A percentile compares a stretch with the other conserved stretches of the same genome.
Evolutionary conservation across 1,140 invertebrate species (phyloP).

Genomic region (Mizuhopecten yessoensis): DNA sequence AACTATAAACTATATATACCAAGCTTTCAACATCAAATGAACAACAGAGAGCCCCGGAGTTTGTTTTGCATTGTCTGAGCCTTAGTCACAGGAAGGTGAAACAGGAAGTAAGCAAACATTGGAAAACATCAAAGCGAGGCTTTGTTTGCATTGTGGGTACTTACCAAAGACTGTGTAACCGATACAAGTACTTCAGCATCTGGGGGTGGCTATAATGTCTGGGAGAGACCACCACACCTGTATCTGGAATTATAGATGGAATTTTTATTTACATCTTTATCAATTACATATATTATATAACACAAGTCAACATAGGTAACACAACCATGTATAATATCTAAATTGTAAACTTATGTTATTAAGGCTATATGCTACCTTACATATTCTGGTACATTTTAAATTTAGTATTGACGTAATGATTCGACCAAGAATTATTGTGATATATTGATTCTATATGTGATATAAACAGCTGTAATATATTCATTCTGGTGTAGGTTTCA

Average conservation of each 20-base stretch:
- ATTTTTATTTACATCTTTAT: not conserved
- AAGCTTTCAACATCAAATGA: not conserved
- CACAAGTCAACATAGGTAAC: not conserved
- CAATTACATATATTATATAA: not conserved
- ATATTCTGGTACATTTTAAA: no score
- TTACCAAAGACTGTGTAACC: not conserved
- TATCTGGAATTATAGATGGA: not conserved
- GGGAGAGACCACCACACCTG: not conserved
- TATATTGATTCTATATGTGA: no score
- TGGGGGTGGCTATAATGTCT: not conserved
- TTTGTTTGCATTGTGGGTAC: slow-evolving; percentile 33
- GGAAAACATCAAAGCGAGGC: slow-evolving; percentile 25
- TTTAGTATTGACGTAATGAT: no score
- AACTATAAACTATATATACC: not conserved
- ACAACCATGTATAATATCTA: not conserved
- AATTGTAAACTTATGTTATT: no score
- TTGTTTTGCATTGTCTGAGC: not conserved
- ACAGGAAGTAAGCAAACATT: not conserved
- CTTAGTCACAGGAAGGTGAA: not conserved
- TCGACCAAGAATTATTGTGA: no score
- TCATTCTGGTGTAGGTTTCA: no score
- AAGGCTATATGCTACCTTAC: no score
- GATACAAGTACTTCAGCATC: slow-evolving; percentile 1
- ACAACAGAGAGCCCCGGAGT: not conserved
- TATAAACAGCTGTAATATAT: no score